Evolutionary conservation across 2,113 vertebrate species (phyloP), one percentile per base, ranked within the genome.

Genomic region (Morone chrysops): DNA sequence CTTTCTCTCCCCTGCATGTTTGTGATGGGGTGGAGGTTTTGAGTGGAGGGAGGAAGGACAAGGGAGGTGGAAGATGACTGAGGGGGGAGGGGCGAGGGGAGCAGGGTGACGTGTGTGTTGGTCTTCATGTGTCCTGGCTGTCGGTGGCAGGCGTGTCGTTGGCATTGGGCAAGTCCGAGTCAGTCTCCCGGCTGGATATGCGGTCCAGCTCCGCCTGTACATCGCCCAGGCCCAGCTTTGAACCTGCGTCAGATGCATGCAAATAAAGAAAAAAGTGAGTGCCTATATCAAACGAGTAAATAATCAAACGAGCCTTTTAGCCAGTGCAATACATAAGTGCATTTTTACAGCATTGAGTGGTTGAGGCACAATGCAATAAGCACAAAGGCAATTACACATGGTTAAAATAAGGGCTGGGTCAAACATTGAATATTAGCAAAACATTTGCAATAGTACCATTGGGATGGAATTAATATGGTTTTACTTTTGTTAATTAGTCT

Each of bases 191-290:
- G 89, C 96, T 97, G 93, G 98, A 96, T 90, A 99, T 99, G 94
- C 97, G 97, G 94, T 99, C 98, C 89, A 99, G 90, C 92, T 99
- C 98, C 14, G 97, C 98, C 72, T 99, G 98, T 92, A 99, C 97
- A 20, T 99, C 98, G 50, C 97, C 97, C 92, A 99, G 95, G 85
- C 97, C 97, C 90, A 98, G 95, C 88, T 99, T 99, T 61, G 98
- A 98, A 92, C 97, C 98, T 99, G 92, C 12, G 78, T 68, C 9
- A 45, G 13, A 63, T 3, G 75, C 2, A 51, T 4, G 80, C 1
- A 40, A 14, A 72, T 1, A n/a, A 11, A 38, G 7, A 57, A 36
- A 36, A 65, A 31, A 31, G 31, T 57, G 0, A 53, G 8, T 16
- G 16, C 59, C 50, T 3, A 31, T 11, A 54, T 47, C 5, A n/a